Evolutionary conservation across 2,113 vertebrate species (phyloP), one percentile per base, ranked within the genome.

Genomic region (Gasterosteus aculeatus): DNA sequence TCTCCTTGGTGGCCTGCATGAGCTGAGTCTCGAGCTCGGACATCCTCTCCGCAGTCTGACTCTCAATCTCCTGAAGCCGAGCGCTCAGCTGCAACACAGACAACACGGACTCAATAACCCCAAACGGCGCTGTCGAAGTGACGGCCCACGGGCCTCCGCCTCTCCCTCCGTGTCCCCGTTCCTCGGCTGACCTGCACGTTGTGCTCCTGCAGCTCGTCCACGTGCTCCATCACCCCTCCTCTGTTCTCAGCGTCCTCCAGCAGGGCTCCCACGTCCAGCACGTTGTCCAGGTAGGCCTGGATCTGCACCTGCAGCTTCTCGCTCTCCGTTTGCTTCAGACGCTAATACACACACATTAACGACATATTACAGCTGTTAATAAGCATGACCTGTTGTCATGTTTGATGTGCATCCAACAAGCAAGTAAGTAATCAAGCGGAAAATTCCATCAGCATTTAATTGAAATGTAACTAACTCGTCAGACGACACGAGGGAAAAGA

Each of bases 281-380:
- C 93, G 0, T 99, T 99, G 91, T 99, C 98, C 94, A 99, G 92
- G 89, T 99, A 99, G 1, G 98, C 98, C 89, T 99, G 97, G 86
- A 99, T 99, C 94, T 99, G 98, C 29, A 99, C 96, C 85, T 95
- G 95, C 69, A 99, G 95, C 94, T 97, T 97, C 90, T 99, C 98
- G 0, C 97, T 99, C 92, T 99, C 98, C 0, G 97, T 97, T 39
- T 92, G 85, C 57, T 95, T 96, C 26, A 99, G 92, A 39, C 58
- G 91, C 98, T 99, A 89, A 83, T 26, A 42, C n/a, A 78, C 54
- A 80, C 0, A 73, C 11, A 69, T 0, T 11, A 31, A 66, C 7
- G 2, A 22, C 39, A 22, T 29, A 41, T 42, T 8, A 46, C 12
- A 14, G 22, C 12, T 14, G 7, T 16, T 8, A 57, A 29, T 29